Evolutionary conservation across 2,888 invertebrate genomes (phyloP), one percentile per base, ranked within the genome.

Genomic region (Drosophila meridiana): DNA sequence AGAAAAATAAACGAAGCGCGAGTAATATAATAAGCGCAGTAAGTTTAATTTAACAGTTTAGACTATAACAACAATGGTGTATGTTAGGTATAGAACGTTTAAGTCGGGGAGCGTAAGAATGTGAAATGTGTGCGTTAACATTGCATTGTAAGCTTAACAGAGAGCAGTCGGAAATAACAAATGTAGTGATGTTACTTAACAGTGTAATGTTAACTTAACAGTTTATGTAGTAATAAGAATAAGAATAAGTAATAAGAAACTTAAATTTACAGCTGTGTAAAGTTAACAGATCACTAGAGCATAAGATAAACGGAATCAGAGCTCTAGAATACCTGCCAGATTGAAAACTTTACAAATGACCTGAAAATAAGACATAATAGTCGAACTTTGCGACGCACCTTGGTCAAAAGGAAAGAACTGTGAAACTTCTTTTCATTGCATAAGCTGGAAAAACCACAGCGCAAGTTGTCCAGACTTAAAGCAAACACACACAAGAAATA

Each of bases 391-490:
- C 55, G 4, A 14, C 30, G 30, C 30, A 40, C 30, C 56, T 42
- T 56, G 56, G 56, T 42, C 42, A 57, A 57, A 45, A 45, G 14
- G 36, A 42, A 53, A 53, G 38, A 20, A 55, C 3, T 43, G 32
- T 1, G 28, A 56, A 47, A 57, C 28, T 42, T 63, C 53, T 63
- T 68, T 74, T 63, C 59, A 72, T 73, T 62, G 68, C 68, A 68
- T 73, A 74, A 74, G 67, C 73, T 68, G 36, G 38, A 38, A 55
- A 74, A 67, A 53, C 32, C 59, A 30, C 50, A 42, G 42, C 48
- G 45, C 56, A 61, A 71, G 71, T 55, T 66, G 57, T 61, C 36
- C 56, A 64, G 68, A 68, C 63, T 42, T 57, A 52, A 61, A 63
- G 50, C 60, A 74, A 74, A 72, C 76, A 70, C 32, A 32, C 32